Conservation (phyloP, 2,888 invertebrate species). For the Epinotia bilunana region DNA sequence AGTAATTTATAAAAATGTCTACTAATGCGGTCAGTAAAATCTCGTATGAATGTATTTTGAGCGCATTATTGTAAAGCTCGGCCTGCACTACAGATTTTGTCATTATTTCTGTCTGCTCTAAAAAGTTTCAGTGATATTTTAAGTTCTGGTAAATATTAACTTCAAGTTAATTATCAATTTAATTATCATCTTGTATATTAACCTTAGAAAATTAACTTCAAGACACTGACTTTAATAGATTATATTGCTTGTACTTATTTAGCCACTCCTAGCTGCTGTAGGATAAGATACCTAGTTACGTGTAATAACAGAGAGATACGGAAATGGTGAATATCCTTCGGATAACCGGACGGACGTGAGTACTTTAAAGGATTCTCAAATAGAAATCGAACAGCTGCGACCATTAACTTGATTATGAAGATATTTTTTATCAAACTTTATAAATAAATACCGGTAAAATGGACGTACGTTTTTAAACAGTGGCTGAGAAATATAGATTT, state of each 20-base stretch:
- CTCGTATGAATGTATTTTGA: too few species aligned
- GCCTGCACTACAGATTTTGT: too few species aligned
- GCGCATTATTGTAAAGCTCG: too few species aligned
- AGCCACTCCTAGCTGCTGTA: not conserved
- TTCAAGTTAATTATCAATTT: too few species aligned
- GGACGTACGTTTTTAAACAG: too few species aligned
- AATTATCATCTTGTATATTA: too few species aligned
- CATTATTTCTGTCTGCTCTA: not conserved
- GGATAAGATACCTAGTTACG: not conserved
- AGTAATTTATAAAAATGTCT: too few species aligned
- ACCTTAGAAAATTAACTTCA: not conserved
- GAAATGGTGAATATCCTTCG: constrained; percentile 30
- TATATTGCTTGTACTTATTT: not conserved
- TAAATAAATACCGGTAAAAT: too few species aligned
- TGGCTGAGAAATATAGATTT: too few species aligned
- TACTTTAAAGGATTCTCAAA: constrained; percentile 21
- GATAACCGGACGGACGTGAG: constrained; percentile 18
- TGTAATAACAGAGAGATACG: not conserved
- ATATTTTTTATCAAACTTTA: not conserved
- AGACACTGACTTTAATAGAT: not conserved
- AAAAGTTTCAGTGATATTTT: not conserved
- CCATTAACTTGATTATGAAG: not conserved
- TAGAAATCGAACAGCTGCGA: constrained; percentile 24
- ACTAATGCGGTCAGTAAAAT: not conserved
- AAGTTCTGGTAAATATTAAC: not conserved